These are phyloP conservation scores for Cuculus canorus DNA, from an alignment of 2,797 vertebrate species.

Conservation along the genomic window DNA sequence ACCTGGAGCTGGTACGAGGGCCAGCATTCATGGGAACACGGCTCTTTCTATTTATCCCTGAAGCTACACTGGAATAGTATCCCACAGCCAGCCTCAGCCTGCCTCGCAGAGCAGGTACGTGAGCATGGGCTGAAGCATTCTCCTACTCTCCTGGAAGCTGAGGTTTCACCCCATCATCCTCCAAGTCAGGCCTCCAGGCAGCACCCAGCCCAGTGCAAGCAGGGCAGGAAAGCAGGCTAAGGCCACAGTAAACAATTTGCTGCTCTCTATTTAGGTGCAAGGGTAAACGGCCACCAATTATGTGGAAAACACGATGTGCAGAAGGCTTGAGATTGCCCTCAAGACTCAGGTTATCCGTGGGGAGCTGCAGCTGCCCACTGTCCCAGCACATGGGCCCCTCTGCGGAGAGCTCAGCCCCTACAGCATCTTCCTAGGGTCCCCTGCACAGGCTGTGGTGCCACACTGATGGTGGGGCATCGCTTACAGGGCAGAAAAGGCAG, in stretches of 20 bases:
- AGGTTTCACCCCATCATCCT: conserved; percentile 5
- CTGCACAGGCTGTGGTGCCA: not conserved
- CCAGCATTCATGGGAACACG: not conserved
- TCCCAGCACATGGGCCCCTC: fast-evolving
- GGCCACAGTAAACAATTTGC: not conserved
- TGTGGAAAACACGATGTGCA: fast-evolving
- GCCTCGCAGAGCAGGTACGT: conserved; percentile 34
- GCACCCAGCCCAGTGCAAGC: not conserved
- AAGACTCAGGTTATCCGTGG: not conserved
- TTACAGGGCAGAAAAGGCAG: not conserved
- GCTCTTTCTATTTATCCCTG: conserved; percentile 37
- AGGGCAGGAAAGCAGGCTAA: not conserved
- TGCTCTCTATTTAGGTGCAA: not conserved
- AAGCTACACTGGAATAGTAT: conserved; percentile 10
- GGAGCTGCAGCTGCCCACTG: not conserved
- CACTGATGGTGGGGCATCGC: fast-evolving
- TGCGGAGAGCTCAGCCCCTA: not conserved
- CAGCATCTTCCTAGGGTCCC: not conserved
- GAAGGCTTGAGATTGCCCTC: not conserved
- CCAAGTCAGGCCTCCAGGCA: not conserved
- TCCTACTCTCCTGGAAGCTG: not conserved
- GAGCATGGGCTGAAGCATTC: not conserved
- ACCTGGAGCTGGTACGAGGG: not conserved
- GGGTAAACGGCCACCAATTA: fast-evolving
- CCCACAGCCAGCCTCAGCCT: conserved; percentile 20